These are phyloP conservation scores for Corythornis vintsioides DNA, from an alignment of 2,113 vertebrate species.

Conservation along the genomic window DNA sequence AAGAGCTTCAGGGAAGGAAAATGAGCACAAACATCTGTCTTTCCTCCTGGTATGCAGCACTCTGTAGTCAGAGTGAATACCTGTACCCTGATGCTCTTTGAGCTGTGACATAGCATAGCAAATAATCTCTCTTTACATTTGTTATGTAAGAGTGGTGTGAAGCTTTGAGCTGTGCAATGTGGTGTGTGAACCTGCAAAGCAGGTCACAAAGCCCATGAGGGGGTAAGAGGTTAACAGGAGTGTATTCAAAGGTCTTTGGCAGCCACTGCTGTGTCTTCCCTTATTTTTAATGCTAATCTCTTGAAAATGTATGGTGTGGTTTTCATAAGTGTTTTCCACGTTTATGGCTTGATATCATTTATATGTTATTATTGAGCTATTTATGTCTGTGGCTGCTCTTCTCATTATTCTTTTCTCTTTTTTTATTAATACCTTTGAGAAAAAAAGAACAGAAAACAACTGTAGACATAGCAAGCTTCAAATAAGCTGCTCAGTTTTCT, in stretches of 20 bases:
- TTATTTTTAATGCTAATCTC: not conserved
- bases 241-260: not conserved
- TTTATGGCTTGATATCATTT: not conserved
- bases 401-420: not conserved
- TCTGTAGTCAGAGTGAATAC: not conserved
- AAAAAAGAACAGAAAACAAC: not conserved
- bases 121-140: not conserved
- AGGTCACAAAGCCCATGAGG: not conserved
- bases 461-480: not conserved
- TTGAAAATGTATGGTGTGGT: not conserved
- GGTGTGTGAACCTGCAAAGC: not conserved
- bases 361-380: not conserved
- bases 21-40: not conserved
- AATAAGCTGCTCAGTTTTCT: constrained; percentile 1
- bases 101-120: not conserved
- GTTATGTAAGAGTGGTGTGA: not conserved
- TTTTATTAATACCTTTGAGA: not conserved
- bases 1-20: not conserved
- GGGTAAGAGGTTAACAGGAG: not conserved
- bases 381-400: not conserved
- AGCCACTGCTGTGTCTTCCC: not conserved
- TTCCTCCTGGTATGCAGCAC: not conserved
- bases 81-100: not conserved
- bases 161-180: not conserved
- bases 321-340: not conserved